Evolutionary conservation across 2,113 vertebrate genomes (phyloP), one percentile per base, ranked within the genome.

Genomic region (Clarias gariepinus): DNA sequence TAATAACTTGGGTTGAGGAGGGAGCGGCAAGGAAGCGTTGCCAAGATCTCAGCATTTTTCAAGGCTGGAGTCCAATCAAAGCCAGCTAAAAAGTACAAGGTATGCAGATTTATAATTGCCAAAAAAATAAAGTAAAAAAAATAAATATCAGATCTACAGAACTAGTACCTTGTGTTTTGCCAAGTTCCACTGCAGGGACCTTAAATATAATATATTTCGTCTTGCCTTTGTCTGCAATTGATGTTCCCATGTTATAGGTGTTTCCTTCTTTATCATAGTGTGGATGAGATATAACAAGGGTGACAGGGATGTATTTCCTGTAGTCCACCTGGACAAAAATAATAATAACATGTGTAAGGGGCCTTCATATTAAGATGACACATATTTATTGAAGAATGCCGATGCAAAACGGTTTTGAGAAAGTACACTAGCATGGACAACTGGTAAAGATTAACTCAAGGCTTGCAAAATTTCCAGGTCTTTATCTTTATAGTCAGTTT

Each of bases 181-280:
- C 95, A 93, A 94, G 93, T 13, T 87, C 90, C 15, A 84, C 66
- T 21, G 94, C 88, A 63, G 97, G 97, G 87, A 99, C 96, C 93
- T 97, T 98, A 91, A 98, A 97, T 8, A 99, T 18, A 15, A 93
- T 15, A 0, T 98, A 99, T 91, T 97, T 99, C 0, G 98, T 98
- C 92, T 95, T 98, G 87, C 97, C 97, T 91, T 97, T 99, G 83
- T 98, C 96, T 84, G 94, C 96, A 52, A 99, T 96, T 55, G 96
- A 96, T 0, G 97, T 99, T 61, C 98, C 98, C 83, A 99, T 94
- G 91, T 99, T 99, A 91, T 97, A 96, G 83, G 92, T 28, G 41
- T 96, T 98, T 89, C 98, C 98, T 81, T 92, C 96, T 55, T 90
- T 95, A 89, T 99, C 98, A 41, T 99, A 99, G 92, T 99, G 98